These are phyloP conservation scores for Cricetomys ansorgei DNA, from an alignment of 2,113 vertebrate species.

Conservation along the genomic window DNA sequence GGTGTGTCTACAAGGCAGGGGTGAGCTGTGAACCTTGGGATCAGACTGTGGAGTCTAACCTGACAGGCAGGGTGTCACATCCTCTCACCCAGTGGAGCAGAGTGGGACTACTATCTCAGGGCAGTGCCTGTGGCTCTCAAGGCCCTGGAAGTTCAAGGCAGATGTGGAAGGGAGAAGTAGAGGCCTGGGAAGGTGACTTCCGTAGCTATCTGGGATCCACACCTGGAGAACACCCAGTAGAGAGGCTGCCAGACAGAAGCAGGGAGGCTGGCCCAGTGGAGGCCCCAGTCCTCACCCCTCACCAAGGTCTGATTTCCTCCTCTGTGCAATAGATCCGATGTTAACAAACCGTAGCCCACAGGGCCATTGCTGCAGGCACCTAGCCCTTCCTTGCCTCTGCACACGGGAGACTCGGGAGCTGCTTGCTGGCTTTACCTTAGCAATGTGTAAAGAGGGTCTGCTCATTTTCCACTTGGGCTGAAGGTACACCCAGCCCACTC, in stretches of 20 bases:
- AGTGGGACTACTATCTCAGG: fast-evolving
- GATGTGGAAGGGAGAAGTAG: background rate
- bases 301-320: background rate
- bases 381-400: background rate
- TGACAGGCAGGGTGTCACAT: background rate
- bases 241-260: background rate
- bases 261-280: background rate
- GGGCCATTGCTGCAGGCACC: fast-evolving
- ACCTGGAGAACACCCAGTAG: background rate
- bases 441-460: background rate
- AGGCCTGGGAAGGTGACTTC: no score
- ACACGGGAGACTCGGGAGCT: fast-evolving
- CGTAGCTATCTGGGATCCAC: background rate
- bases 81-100: background rate
- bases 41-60: background rate
- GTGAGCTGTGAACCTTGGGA: background rate
- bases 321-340: background rate
- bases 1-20: background rate
- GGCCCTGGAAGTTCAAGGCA: background rate
- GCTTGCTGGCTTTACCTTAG: background rate
- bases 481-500: background rate
- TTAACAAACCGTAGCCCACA: background rate
- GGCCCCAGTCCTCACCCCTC: no score
- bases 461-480: background rate
- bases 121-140: background rate